A percentile compares a stretch with the other conserved stretches of the same genome.
Evolutionary conservation across 2,888 invertebrate species (phyloP).

Genomic region (Idaea straminata): DNA sequence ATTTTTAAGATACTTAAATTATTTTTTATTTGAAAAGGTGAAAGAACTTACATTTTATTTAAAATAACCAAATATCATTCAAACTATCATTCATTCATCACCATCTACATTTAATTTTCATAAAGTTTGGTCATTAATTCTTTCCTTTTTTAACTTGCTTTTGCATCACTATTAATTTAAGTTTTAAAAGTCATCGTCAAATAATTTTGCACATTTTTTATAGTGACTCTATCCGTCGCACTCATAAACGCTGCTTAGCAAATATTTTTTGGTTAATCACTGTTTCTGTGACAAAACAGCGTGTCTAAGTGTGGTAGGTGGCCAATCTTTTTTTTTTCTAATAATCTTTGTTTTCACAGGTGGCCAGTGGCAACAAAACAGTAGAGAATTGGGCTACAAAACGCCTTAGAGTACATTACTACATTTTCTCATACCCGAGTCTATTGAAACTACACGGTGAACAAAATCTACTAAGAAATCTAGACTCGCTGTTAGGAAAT

Average conservation of each 20-base stretch:
- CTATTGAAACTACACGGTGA: conserved; percentile 91
- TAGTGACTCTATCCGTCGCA: background rate
- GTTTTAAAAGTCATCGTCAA: background rate
- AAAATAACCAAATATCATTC: background rate
- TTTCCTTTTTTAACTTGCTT: background rate
- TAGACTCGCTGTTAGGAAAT: conserved; percentile 87
- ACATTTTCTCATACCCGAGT: conserved; percentile 90
- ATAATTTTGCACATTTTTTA: background rate
- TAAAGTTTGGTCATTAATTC: background rate
- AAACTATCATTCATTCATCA: conserved; percentile 7
- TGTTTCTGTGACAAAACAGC: background rate
- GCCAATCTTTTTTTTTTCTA: background rate
- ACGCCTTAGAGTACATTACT: conserved; percentile 86
- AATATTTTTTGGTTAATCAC: background rate
- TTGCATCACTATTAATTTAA: background rate
- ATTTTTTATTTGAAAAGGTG: no score
- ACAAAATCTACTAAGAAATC: conserved; percentile 83
- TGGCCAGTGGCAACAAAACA: conserved; percentile 89
- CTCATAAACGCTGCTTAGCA: background rate
- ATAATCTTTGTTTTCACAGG: conserved; percentile 43
- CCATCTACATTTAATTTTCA: background rate
- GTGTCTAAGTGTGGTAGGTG: background rate
- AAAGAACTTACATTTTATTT: no score
- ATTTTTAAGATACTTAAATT: no score
- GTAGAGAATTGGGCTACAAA: conserved; percentile 88